These are phyloP conservation scores for Lipotes vexillifer DNA, from an alignment of 2,113 vertebrate species.

Conservation along the genomic window DNA sequence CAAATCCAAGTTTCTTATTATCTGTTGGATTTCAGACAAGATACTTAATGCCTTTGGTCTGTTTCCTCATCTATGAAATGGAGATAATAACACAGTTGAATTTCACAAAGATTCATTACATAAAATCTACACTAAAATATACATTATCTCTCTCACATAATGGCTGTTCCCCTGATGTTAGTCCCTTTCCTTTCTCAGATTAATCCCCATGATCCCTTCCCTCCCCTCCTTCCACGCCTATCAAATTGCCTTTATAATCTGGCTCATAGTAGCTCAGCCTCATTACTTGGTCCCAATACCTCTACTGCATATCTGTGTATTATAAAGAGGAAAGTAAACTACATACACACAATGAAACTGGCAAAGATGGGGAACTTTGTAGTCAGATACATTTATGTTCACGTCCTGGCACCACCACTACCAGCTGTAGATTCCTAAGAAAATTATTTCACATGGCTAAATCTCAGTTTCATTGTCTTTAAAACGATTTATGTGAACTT, in stretches of 20 bases:
- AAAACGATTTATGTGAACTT: background rate
- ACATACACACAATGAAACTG: background rate
- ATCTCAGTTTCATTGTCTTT: background rate
- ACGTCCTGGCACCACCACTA: background rate
- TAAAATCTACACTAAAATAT: background rate
- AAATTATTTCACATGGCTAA: background rate
- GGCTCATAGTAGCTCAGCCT: background rate
- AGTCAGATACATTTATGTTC: background rate
- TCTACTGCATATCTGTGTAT: background rate
- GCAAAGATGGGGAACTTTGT: background rate
- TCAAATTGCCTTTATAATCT: background rate
- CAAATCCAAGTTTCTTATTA: background rate
- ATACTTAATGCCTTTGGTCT: background rate
- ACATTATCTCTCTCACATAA: background rate
- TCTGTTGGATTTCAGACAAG: background rate
- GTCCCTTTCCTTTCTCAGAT: background rate
- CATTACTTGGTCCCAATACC: background rate
- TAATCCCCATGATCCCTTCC: background rate
- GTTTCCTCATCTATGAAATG: background rate
- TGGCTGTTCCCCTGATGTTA: background rate
- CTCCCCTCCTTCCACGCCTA: background rate
- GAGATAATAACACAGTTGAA: background rate
- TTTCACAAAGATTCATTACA: background rate
- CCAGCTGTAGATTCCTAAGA: background rate
- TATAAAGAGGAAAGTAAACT: background rate